phyloP scores from a whole-genome alignment of 2,113 vertebrate genomes.

The Epinephelus lanceolatus region DNA sequence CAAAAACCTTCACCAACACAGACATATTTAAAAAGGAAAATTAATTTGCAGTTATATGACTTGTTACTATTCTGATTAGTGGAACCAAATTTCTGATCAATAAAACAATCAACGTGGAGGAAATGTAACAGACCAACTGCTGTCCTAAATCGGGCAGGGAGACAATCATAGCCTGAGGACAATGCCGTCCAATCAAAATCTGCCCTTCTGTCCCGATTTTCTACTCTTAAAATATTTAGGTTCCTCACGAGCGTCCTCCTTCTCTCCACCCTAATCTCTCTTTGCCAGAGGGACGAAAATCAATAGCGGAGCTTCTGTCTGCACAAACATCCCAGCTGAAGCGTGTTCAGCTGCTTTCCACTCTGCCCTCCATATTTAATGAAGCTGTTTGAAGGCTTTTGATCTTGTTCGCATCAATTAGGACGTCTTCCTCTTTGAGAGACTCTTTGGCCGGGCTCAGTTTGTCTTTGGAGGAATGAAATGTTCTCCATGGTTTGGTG shows the following conservation, averaged over 20 bases:
- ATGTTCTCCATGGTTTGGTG: not conserved
- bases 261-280: not conserved
- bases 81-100: conserved; percentile 13
- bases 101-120: not conserved
- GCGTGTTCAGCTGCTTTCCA: not conserved
- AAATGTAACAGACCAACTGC: conserved; percentile 21
- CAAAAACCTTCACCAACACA: not conserved
- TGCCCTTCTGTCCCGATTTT: conserved; percentile 42
- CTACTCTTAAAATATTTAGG: conserved; percentile 62
- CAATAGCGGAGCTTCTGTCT: conserved; percentile 42
- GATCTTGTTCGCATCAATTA: conserved; percentile 37
- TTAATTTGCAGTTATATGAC: too few species aligned
- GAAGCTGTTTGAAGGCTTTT: conserved; percentile 52
- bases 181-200: conserved; percentile 30
- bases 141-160: not conserved
- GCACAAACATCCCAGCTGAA: conserved; percentile 33
- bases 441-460: not conserved
- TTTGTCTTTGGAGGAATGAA: not conserved
- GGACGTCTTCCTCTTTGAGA: conserved; percentile 36
- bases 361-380: conserved; percentile 62
- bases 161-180: conserved; percentile 39
- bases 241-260: not conserved
- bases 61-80: not conserved
- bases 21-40: not conserved
- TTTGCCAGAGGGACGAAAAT: conserved; percentile 39